Evolutionary conservation across 2,113 vertebrate genomes (phyloP), one percentile per base, ranked within the genome.

Genomic region (Microcebus murinus): DNA sequence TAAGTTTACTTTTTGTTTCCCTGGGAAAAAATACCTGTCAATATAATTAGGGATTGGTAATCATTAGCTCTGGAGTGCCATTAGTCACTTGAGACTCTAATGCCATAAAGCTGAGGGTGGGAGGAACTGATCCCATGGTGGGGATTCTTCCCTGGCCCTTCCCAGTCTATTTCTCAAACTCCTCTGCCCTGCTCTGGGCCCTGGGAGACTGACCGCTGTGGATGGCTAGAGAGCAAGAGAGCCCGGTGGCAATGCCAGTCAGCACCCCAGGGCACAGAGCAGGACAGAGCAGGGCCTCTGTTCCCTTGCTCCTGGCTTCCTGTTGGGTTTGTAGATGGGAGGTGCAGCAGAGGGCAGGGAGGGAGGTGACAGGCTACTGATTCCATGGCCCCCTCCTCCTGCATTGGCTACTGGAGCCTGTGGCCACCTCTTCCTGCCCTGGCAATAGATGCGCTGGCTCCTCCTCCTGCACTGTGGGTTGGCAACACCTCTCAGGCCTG

Each of bases 71-170:
- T 11, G 59, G 81, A 67, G 34, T 15, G 42, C 10, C 76, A 80
- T 95, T 82, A 90, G 90, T 96, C 97, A 96, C 94, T 39, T 91
- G 87, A 34, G 96, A 76, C 67, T 74, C 84, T 20, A 15, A 25
- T 14, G 70, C 23, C 61, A 27, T 27, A 55, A 79, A 96, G n/a
- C 45, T 0, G 50, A 0, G 11, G 0, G 5, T 1, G 0, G 42
- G 50, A 21, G 55, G 87, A 87, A 31, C 3, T 4, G 61, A 74
- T 3, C n/a, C 68, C 7, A 0, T 2, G 34, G 4, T 6, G 73
- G 9, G 27, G 45, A 68, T 6, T 55, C 27, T 57, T 23, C 14
- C 6, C 20, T 0, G 14, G 67, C 4, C 36, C 27, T 39, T 59
- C 34, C 36, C 52, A 31, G 18, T 17, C 25, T n/a, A 29, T 15